A percentile compares a stretch with the other conserved stretches of the same genome.
These are phyloP conservation scores for Lingula anatina DNA, from an alignment of 2,888 invertebrate genomes.

Conservation along the genomic window DNA sequence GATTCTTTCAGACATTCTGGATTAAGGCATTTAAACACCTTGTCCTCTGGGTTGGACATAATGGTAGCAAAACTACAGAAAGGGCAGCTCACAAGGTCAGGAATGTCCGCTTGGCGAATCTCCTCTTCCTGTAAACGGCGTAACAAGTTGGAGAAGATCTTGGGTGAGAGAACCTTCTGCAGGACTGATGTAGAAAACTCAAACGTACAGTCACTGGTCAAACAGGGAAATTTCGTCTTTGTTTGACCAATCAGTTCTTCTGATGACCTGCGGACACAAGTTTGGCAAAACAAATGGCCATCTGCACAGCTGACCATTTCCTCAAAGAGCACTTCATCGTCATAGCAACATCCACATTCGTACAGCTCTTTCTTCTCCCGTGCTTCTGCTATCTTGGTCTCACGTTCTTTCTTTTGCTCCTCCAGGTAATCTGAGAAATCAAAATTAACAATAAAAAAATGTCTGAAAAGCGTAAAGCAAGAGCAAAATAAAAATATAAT, in stretches of 20 bases:
- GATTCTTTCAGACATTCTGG: conserved; percentile 59
- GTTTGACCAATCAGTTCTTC: conserved; percentile 36
- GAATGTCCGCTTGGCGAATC: conserved; percentile 56
- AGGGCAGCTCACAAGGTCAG: conserved; percentile 59
- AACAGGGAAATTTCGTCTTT: conserved; percentile 53
- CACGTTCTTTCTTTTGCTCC: conserved; percentile 5
- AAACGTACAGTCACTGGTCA: conserved; percentile 40
- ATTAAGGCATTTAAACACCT: conserved; percentile 58
- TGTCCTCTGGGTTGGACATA: conserved; percentile 50
- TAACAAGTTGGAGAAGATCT: conserved; percentile 55
- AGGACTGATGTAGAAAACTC: conserved; percentile 37
- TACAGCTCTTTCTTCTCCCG: conserved; percentile 49
- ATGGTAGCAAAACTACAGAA: conserved; percentile 60
- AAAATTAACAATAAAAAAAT: neutral
- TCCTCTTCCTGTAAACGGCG: conserved; percentile 57
- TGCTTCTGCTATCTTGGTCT: conserved; percentile 31
- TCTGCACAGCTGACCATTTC: conserved; percentile 41
- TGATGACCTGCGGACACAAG: conserved; percentile 34
- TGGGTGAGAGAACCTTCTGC: conserved; percentile 52
- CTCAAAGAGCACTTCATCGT: conserved; percentile 56
- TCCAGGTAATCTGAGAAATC: conserved; percentile 8
- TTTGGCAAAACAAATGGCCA: conserved; percentile 43
- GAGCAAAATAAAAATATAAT: conserved; percentile 13
- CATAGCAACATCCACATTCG: conserved; percentile 59
- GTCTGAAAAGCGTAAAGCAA: neutral